These are phyloP conservation scores for Drosophila emarginata DNA, from an alignment of 2,888 invertebrate genomes.

Conservation along the genomic window DNA sequence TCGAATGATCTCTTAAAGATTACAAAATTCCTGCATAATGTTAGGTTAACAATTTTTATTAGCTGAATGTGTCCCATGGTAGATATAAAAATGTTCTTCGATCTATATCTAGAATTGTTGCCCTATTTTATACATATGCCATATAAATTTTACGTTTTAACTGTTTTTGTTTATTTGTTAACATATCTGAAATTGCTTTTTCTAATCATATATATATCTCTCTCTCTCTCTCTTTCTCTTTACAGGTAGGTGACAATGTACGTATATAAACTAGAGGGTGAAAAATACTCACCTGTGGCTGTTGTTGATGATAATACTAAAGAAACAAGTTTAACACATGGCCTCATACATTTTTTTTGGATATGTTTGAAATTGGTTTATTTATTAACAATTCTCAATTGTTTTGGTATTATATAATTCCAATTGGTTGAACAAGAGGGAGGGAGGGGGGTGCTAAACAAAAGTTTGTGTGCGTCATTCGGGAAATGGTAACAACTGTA, in stretches of 20 bases:
- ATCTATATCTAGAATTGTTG: neutral
- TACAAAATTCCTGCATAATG: neutral
- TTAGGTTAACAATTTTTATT: neutral
- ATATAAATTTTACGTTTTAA: slow-evolving; percentile 22
- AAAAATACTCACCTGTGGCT: neutral
- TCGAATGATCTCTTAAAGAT: too few species aligned
- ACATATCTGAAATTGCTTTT: slow-evolving; percentile 51
- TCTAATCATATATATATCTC: slow-evolving; percentile 30
- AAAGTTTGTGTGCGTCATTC: slow-evolving; percentile 37
- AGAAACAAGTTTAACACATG: slow-evolving; percentile 14
- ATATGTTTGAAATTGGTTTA: slow-evolving; percentile 27
- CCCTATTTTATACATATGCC: neutral
- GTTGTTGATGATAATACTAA: neutral
- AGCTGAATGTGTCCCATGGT: neutral
- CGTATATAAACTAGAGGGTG: slow-evolving; percentile 56
- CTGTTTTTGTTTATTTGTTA: slow-evolving; percentile 34
- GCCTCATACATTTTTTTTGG: neutral
- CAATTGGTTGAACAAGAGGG: neutral
- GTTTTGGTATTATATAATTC: slow-evolving; percentile 22
- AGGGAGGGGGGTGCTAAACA: slow-evolving; percentile 17
- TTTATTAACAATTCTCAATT: slow-evolving; percentile 40
- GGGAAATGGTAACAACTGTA: slow-evolving; percentile 7
- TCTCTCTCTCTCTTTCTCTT: slow-evolving; percentile 56
- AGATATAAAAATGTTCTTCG: slow-evolving; percentile 17
- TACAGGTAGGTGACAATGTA: slow-evolving; percentile 82